Evolutionary conservation across 2,113 vertebrate species (phyloP), one percentile per base, ranked within the genome.

Genomic region (Sialia sialis): DNA sequence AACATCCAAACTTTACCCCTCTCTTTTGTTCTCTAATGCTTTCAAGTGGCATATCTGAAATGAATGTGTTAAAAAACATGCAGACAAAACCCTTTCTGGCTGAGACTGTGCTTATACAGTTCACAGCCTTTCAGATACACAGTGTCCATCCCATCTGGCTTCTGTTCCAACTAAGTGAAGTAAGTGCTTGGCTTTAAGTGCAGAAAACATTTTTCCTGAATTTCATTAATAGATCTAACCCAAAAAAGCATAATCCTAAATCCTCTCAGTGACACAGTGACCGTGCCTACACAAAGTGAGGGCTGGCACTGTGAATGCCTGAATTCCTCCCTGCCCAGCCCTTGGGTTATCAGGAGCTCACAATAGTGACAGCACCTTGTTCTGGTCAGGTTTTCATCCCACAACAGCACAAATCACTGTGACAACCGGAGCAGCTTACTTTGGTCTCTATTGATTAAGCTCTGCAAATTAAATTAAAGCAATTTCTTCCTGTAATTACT

Each of bases 391-490:
- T 32, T 86, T 88, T 30, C 90, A 70, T 77, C 59, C 43, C 13
- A 58, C 54, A 80, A 1, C 49, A 62, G 54, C 67, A 64, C 38
- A 63, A 90, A 94, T 67, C 46, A 44, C 44, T 55, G 39, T 75
- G 68, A 81, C 68, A 93, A 63, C 19, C 68, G 78, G 36, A 72
- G 68, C 55, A 51, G 34, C 55, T 76, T 38, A 19, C 80, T 89
- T 59, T 81, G 56, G 38, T 81, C 56, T 29, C 73, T 84, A 89
- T 75, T 0, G 12, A 92, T 92, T 84, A 81, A 77, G 22, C 11
- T 72, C 39, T 36, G 64, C 86, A 89, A 97, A 96, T 94, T 92
- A 73, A 93, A 90, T 94, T 83, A 69, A 76, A 87, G 55, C 39
- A 36, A 88, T 86, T 93, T 93, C 29, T 94, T 52, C 73, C 56